Evolutionary conservation across 2,888 invertebrate genomes (phyloP).

Genomic region (Trichacis sp.): DNA sequence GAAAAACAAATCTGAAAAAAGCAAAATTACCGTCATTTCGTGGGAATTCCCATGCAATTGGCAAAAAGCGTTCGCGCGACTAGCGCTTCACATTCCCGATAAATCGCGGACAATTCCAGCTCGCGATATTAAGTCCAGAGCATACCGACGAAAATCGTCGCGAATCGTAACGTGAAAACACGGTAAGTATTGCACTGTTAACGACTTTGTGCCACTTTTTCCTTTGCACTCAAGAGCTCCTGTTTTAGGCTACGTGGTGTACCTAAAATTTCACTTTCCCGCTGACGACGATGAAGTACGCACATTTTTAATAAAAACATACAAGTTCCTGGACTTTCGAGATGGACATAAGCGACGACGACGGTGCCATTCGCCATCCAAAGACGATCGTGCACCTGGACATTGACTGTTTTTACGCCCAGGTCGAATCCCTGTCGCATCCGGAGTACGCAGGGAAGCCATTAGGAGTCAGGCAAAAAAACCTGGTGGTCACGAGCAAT

Average conservation of each 20-base stretch:
- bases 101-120: background rate
- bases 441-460: constrained; percentile 77
- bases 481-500: constrained; percentile 86
- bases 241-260: background rate
- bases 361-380: constrained; percentile 70
- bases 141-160: background rate
- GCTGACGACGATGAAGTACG: background rate
- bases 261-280: background rate
- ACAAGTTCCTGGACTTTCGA: background rate
- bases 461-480: constrained; percentile 87
- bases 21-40: background rate
- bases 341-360: constrained; percentile 62
- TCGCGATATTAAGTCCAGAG: background rate
- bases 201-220: background rate
- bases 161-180: background rate
- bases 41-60: background rate
- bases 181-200: background rate
- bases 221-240: background rate
- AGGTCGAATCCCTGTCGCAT: constrained; percentile 84
- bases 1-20: background rate
- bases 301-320: background rate
- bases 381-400: constrained; percentile 84
- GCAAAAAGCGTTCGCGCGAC: background rate
- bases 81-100: no score
- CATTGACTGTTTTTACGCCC: constrained; percentile 88